Evolutionary conservation across 2,113 vertebrate genomes (phyloP).

Genomic region (rat (Rattus norvegicus)): GRCr8 NC_086029.1:25101501-25102000

Average conservation of each 20-base stretch:
- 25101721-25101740: not conserved
- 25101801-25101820: not conserved
- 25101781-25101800: not conserved
- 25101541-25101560: not conserved
- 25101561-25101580: not conserved
- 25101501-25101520: not conserved
- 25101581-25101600: not conserved
- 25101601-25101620: not conserved
- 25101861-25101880: not conserved
- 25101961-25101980: not conserved
- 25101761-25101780: not conserved
- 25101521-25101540: not conserved
- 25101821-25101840: not conserved
- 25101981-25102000: not conserved
- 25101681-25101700: not conserved
- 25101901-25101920: not conserved
- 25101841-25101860: not conserved
- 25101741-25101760: not conserved
- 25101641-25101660: not conserved
- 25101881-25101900: not conserved
- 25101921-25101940: not conserved
- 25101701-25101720: not conserved
- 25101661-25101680: not conserved
- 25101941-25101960: not conserved
- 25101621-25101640: not conserved